These are phyloP conservation scores for Neuroscelio doddi DNA, from an alignment of 2,888 invertebrate species.

Conservation along the genomic window DNA sequence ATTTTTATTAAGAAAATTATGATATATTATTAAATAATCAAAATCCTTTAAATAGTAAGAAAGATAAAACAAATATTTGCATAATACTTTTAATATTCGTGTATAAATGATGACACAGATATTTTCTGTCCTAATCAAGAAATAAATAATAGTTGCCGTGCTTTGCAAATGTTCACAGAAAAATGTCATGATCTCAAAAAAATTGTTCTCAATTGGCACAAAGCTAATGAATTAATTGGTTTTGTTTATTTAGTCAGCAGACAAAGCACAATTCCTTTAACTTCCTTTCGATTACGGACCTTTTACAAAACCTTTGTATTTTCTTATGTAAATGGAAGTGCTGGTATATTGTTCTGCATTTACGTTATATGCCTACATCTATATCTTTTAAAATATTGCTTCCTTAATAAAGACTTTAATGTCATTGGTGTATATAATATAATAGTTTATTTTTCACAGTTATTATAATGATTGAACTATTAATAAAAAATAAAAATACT, in stretches of 20 bases:
- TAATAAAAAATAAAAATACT: too few relatives aligned
- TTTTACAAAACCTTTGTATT: conserved; percentile 10
- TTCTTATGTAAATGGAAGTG: not conserved
- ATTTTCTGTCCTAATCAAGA: too few relatives aligned
- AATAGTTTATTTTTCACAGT: conserved; percentile 75
- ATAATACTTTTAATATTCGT: too few relatives aligned
- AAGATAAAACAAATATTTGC: too few relatives aligned
- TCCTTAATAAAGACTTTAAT: conserved; percentile 28
- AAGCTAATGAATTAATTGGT: conserved; percentile 24
- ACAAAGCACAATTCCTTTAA: conserved; percentile 6
- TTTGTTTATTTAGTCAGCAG: conserved; percentile 12
- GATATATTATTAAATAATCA: too few relatives aligned
- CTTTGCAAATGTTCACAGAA: conserved; percentile 1
- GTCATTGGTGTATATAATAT: conserved; percentile 15
- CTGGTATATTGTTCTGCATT: not conserved
- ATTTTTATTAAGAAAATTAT: too few relatives aligned
- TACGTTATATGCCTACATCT: not conserved
- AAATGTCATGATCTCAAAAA: conserved; percentile 21
- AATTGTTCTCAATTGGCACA: not conserved
- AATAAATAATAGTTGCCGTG: too few relatives aligned
- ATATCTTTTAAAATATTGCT: conserved; percentile 20
- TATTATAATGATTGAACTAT: too few relatives aligned
- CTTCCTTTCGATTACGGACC: conserved; percentile 6
- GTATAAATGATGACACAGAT: conserved; percentile 1
- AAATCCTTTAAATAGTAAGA: too few relatives aligned